These are phyloP conservation scores for Chrosomus eos DNA, from an alignment of 2,797 vertebrate species.

Conservation along the genomic window DNA sequence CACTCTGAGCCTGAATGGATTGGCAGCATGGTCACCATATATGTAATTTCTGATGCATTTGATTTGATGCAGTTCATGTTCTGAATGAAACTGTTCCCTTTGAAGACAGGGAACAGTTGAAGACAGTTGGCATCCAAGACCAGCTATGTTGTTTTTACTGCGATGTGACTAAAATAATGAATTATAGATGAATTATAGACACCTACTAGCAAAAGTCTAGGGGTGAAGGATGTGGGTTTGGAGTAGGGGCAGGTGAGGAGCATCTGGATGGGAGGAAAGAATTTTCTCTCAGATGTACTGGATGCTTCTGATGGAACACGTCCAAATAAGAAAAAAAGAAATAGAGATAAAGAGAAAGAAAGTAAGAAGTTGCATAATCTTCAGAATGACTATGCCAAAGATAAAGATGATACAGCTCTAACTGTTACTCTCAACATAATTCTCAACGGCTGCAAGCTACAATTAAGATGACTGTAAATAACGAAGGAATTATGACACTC, in stretches of 20 bases:
- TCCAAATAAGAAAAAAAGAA: neutral
- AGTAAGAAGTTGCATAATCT: constrained; percentile 26
- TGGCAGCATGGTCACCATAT: neutral
- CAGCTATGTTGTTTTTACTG: neutral
- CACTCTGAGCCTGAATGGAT: neutral
- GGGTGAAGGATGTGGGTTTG: constrained; percentile 60
- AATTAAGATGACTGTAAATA: constrained; percentile 20
- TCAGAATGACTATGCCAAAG: constrained; percentile 15
- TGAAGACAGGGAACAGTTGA: neutral
- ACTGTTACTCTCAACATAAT: constrained; percentile 7
- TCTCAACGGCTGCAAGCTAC: constrained; percentile 2
- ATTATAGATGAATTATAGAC: constrained; percentile 19
- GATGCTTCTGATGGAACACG: constrained; percentile 9
- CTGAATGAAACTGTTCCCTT: too few species aligned
- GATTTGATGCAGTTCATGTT: constrained; percentile 8
- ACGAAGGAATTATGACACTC: neutral
- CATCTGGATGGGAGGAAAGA: constrained; percentile 32
- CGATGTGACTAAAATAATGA: neutral
- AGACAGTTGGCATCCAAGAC: neutral
- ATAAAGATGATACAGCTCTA: constrained; percentile 9
- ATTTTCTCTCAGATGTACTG: constrained; percentile 22
- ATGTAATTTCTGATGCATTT: neutral
- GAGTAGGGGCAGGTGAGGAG: constrained; percentile 62
- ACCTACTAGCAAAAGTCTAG: constrained; percentile 59
- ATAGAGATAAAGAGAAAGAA: neutral